phyloP scores from a whole-genome alignment of 2,113 vertebrate species.

The Datnioides undecimradiatus region DNA sequence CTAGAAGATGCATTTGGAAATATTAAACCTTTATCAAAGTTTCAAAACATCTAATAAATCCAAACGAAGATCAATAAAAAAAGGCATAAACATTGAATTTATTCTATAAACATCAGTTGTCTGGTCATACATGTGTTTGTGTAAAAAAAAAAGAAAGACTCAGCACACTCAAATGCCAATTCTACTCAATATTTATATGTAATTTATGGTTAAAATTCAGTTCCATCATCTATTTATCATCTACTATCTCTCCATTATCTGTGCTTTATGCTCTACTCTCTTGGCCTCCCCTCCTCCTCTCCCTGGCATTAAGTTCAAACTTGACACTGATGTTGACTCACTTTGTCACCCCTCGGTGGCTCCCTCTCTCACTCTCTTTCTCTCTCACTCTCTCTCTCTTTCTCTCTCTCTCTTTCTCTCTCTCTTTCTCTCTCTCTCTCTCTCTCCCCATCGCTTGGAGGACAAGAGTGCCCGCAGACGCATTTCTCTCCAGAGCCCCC shows the following conservation, averaged over 20 bases:
- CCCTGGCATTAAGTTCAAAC: slow-evolving; percentile 88
- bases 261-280: slow-evolving; percentile 78
- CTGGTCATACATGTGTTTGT: slow-evolving; percentile 13
- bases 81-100: not conserved
- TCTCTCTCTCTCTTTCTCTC: slow-evolving; percentile 50
- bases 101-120: slow-evolving; percentile 2
- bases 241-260: slow-evolving; percentile 81
- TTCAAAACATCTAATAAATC: slow-evolving; percentile 3
- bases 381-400: slow-evolving; percentile 22
- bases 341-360: slow-evolving; percentile 83
- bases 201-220: slow-evolving; percentile 68
- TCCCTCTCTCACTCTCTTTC: slow-evolving; percentile 63
- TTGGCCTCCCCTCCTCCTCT: slow-evolving; percentile 80
- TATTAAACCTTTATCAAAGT: slow-evolving; percentile 23
- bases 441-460: slow-evolving; percentile 77
- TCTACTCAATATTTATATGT: slow-evolving; percentile 38
- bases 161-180: slow-evolving; percentile 18
- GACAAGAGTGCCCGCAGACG: slow-evolving; percentile 85
- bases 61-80: not conserved
- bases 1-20: not conserved
- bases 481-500: slow-evolving; percentile 83
- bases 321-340: slow-evolving; percentile 89
- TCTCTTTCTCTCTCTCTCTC: slow-evolving; percentile 48
- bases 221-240: slow-evolving; percentile 75
- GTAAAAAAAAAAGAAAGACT: not conserved